Evolutionary conservation across 2,888 invertebrate species (phyloP), one percentile per base, ranked within the genome.

Genomic region (Halocaridina rubra): DNA sequence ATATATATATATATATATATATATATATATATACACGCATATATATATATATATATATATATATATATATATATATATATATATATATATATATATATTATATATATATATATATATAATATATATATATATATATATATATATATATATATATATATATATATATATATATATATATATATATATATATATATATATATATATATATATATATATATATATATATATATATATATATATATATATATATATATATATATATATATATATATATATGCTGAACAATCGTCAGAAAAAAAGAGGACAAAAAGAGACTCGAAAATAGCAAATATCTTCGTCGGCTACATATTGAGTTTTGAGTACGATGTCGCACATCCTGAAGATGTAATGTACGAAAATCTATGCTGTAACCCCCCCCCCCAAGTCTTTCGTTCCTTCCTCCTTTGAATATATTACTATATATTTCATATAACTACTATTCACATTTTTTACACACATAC

Each of bases 21-120:
- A 69, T 69, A 69, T 69, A 69, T 69, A 69, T 69, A 69, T 69
- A 69, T 69, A 69, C 30, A 69, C 30, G 30, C 30, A 69, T 69
- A 67, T 27, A 27, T 67, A 67, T 2, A 67, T 27, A 27, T 27
- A 24, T 7, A 24, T 27, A 67, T 27, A 67, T 13, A 67, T 13
- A 67, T 2, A 67, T 13, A 67, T 3, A 67, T 5, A 67, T 67
- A 67, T 67, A 67, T 67, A 67, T 67, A 67, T 67, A 67, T 67
- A 67, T 67, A 67, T 67, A 67, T 67, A 67, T 67, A 67, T 24
- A 67, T 67, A 67, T 67, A 24, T 67, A 24, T 67, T 67, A 67
- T 67, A 67, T 67, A 67, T 67, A 67, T 67, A 67, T 67, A 67
- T 67, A 67, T 67, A 53, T 53, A 53, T 53, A 53, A 57, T 67